These are phyloP conservation scores for Latrodectus elegans DNA, from an alignment of 2,888 invertebrate species.

Conservation along the genomic window DNA sequence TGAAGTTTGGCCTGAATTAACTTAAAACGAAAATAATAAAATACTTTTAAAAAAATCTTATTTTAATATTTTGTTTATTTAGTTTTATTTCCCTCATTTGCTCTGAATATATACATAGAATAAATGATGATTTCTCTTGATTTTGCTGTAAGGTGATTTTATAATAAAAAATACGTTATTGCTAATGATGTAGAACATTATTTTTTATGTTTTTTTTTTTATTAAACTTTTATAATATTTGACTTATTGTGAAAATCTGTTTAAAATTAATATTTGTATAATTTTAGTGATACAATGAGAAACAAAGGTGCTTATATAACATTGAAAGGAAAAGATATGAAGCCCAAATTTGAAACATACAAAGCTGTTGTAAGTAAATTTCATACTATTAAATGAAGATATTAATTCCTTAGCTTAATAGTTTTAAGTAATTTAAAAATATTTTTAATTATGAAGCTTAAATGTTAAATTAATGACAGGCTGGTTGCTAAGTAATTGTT, in stretches of 20 bases:
- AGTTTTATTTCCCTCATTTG: too few species aligned
- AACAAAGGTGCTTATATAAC: constrained; percentile 99
- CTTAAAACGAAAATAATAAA: too few species aligned
- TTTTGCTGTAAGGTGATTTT: too few species aligned
- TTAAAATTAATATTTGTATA: too few species aligned
- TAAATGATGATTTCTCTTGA: too few species aligned
- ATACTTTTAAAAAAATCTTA: too few species aligned
- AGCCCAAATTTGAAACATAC: constrained; percentile 92
- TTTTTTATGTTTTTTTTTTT: not conserved
- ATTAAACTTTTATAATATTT: not conserved
- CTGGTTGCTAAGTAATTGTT: too few species aligned
- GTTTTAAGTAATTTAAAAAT: not conserved
- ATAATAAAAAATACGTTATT: not conserved
- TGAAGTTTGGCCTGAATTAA: too few species aligned
- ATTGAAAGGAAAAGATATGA: constrained; percentile 91
- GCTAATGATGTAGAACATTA: not conserved
- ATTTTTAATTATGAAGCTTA: not conserved
- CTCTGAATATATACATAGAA: too few species aligned
- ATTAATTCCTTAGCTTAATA: not conserved
- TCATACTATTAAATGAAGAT: not conserved
- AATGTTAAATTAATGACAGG: not conserved
- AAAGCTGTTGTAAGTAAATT: constrained; percentile 89
- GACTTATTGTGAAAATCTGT: not conserved
- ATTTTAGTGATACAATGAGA: constrained; percentile 95
- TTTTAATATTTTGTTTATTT: too few species aligned